Base-by-base conservation (phyloP, 92 coral and sea anemone species). In the Heliopora coerulea region DNA sequence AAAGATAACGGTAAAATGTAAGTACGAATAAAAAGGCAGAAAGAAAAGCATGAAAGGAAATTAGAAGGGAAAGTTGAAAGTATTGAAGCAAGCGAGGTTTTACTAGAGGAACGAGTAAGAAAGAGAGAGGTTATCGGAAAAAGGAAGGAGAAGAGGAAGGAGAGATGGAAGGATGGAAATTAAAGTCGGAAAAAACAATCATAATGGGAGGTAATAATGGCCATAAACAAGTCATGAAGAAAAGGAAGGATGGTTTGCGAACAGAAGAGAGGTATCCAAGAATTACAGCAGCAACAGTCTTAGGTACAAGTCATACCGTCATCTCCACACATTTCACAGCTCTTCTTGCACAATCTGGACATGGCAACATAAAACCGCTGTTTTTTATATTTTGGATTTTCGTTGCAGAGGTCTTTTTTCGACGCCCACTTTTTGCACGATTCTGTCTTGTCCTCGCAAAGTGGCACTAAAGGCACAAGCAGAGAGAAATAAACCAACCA, bases 301-400 rank as follows among this genome's bases (percentile, higher is more conserved):
- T n/a, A n/a, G n/a, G n/a, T n/a, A n/a, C 12, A 48, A 28, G 2
- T 2, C 69, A 17, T 58, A 60, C 70, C 63, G 19, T 66, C 73
- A 66, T 66, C 73, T 39, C 96, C 96, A 58, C 96, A 89, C 83
- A 89, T 75, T 35, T 80, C 73, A 48, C 96, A 89, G 74, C 90
- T 80, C 63, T 81, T 83, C 79, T 80, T 86, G 20, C 96, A 89
- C 56, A 86, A 79, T 35, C 72, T 68, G 3, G 84, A 73, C 96
- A 89, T 89, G 1, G 73, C 30, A 28, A 66, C 73, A 26, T 2
- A 66, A 33, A 44, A 66, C 3, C 73, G 73, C 20, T 66, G 57
- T 39, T 44, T 66, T 66, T 66, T 66, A 29, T 66, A 66, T 66
- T 66, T 66, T 0, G 1, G 6, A 66, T 44, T 66, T 66, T 66